Evolutionary conservation across 2,797 vertebrate species (phyloP), one percentile per base, ranked within the genome.

Genomic region (Cheirogaleus major): DNA sequence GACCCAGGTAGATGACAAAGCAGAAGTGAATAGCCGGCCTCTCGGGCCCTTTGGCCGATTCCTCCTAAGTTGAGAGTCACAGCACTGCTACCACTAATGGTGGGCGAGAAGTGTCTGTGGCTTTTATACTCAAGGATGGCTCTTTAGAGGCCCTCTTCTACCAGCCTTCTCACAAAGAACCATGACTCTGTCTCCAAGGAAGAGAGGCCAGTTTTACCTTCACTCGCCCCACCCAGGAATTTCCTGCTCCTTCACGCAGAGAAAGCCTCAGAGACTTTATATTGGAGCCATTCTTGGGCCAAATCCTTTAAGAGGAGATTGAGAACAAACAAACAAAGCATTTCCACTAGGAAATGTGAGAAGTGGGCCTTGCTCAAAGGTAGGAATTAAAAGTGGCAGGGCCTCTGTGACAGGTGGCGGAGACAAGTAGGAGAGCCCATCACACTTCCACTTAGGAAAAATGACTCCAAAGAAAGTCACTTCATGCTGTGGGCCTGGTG

Each of bases 281-380:
- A 38, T 13, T 61, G 59, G 75, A 87, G 67, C 8, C 35, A 11
- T 45, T 43, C 75, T 55, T 17, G 55, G 61, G 91, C 75, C 84
- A 89, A 70, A 91, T 50, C 89, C 89, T 94, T 67, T n/a, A 50
- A 57, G 61, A 94, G 65, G 84, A 84, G 73, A 91, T 82, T 79
- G 69, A 89, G 92, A 89, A 45, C 59, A 89, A 85, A 82, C 43
- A 52, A 79, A 80, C 65, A 69, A 50, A 96, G 61, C 59, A 2
- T 81, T 80, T 84, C 63, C 61, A 32, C 97, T 97, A 98, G 96
- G 97, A 98, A 98, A 98, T 97, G 98, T 95, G 98, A 98, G 97
- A 86, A 84, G 81, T 17, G 2, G 76, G 75, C 55, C 35, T 97
- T 98, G 97, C 97, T 97, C 93, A 97, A 98, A 98, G 97, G 96